These are phyloP conservation scores for Poeciliopsis retropinna DNA, from an alignment of 2,113 vertebrate genomes.

Conservation along the genomic window DNA sequence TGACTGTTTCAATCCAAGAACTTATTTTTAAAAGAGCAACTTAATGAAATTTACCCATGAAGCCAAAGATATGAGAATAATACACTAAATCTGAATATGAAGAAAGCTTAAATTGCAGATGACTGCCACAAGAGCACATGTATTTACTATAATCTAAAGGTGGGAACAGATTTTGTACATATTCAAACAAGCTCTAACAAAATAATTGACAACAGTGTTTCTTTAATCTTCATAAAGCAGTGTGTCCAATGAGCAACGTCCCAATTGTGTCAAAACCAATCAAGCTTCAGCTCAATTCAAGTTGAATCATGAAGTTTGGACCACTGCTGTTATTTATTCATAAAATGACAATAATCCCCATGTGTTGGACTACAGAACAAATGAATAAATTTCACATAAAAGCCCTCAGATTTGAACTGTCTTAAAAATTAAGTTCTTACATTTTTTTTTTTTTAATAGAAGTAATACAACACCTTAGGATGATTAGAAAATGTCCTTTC, in stretches of 20 bases:
- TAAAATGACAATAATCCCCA: neutral
- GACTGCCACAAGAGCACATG: neutral
- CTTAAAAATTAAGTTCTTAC: constrained; percentile 21
- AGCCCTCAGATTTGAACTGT: neutral
- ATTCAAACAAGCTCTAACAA: neutral
- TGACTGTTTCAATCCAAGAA: too few relatives aligned
- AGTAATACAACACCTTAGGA: constrained; percentile 41
- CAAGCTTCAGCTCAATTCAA: neutral
- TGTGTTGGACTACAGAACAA: neutral
- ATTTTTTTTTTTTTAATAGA: constrained; percentile 36
- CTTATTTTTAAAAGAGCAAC: neutral
- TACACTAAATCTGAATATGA: too few relatives aligned
- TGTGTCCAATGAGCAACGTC: constrained; percentile 11
- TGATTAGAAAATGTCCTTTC: constrained; percentile 49
- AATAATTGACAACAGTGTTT: neutral
- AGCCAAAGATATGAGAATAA: neutral
- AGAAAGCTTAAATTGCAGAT: neutral
- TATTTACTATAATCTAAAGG: neutral
- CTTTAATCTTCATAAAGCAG: neutral
- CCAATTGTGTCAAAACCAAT: constrained; percentile 13
- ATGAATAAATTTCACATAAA: neutral
- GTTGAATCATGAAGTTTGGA: constrained; percentile 4
- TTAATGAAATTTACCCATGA: neutral
- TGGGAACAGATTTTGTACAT: neutral
- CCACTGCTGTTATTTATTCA: neutral